Percentiles rank a stretch among this genome's conserved stretches.
phyloP scores from a whole-genome alignment of 2,888 invertebrate genomes.

The Hemistola chrysoprasaria region DNA sequence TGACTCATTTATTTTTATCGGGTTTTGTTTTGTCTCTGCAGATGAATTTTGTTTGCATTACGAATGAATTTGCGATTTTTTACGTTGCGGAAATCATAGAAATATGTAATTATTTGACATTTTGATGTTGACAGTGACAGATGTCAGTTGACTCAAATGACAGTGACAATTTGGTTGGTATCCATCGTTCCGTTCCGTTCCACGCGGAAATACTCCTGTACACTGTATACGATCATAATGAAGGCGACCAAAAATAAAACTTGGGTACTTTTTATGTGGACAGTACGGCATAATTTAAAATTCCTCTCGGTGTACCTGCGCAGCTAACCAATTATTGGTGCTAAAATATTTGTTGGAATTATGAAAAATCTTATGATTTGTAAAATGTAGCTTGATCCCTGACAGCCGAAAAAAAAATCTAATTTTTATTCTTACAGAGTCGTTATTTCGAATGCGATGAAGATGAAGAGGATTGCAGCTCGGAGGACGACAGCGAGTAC shows the following conservation, averaged over 20 bases:
- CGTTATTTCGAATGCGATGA: conserved; percentile 73
- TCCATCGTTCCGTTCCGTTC: conserved; percentile 32
- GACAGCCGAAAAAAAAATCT: no score
- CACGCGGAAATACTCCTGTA: no score
- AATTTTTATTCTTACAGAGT: no score
- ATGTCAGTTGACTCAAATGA: conserved; percentile 16
- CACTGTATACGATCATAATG: no score
- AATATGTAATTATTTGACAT: conserved; percentile 29
- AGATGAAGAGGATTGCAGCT: conserved; percentile 57
- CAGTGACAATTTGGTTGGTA: conserved; percentile 28
- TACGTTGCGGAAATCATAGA: conserved; percentile 28
- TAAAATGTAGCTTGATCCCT: no score
- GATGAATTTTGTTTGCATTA: conserved; percentile 29
- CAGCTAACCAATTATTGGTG: no score
- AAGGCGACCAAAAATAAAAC: no score
- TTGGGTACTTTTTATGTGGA: no score
- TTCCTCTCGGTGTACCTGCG: no score
- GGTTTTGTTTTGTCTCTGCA: conserved; percentile 31
- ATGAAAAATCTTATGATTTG: no score
- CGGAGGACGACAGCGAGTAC: conserved; percentile 61
- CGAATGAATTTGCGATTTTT: conserved; percentile 28
- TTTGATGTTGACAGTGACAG: conserved; percentile 41
- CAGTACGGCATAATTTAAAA: no score
- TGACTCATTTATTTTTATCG: conserved; percentile 13
- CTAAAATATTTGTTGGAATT: no score